Percentiles rank a stretch among this genome's conserved stretches.
Conservation (phyloP, 2,113 vertebrate genomes). For the human region DNA sequence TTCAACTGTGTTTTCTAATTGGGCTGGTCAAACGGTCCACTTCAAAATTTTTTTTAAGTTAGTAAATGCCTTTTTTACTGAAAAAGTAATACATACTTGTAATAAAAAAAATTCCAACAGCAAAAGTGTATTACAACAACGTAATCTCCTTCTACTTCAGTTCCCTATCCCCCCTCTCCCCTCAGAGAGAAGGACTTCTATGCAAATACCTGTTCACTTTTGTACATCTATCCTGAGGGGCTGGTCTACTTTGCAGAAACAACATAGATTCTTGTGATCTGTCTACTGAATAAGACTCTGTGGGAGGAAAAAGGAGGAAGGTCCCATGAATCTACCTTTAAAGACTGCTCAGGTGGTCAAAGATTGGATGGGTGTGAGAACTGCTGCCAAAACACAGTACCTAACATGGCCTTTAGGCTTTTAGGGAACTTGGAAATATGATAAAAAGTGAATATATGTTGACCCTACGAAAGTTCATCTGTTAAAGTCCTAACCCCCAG, state of each 20-base stretch:
- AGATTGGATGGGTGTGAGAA: not conserved
- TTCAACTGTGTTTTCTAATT: not conserved
- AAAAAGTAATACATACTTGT: not conserved
- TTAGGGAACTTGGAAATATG: too few species aligned
- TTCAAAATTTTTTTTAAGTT: not conserved
- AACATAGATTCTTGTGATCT: not conserved
- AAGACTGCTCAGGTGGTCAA: not conserved
- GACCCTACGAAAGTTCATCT: not conserved
- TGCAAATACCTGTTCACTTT: not conserved
- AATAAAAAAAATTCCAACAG: not conserved
- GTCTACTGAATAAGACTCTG: not conserved
- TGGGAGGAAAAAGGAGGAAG: too few species aligned
- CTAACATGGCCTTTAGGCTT: not conserved
- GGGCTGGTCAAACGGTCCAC: not conserved
- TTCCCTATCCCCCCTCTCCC: accelerated
- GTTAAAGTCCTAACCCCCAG: not conserved
- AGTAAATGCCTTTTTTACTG: not conserved
- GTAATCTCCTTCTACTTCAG: not conserved
- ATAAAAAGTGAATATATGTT: not conserved
- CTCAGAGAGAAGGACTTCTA: not conserved
- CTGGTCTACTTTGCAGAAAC: not conserved
- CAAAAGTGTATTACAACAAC: not conserved
- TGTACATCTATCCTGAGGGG: not conserved
- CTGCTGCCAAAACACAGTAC: not conserved
- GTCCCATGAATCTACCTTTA: not conserved